Base-by-base conservation (phyloP, 2,888 invertebrate species). In the Netelia inedita region DNA sequence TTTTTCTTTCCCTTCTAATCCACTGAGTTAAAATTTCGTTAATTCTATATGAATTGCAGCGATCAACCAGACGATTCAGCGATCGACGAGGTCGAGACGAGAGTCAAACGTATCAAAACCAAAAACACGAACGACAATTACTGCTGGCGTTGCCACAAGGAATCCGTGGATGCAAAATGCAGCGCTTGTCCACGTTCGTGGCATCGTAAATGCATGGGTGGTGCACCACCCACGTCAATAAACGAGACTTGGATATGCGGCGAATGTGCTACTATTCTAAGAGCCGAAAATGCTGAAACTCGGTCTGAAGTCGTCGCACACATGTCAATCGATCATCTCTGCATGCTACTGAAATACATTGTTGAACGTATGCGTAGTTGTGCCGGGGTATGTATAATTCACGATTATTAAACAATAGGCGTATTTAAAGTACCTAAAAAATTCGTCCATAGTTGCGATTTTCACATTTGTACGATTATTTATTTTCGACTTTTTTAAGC, bases 141-240 rank as follows among this genome's bases (percentile, higher is more conserved):
- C 93, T 99, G 99, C 93, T 99, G 98, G 98, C 95, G 97, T 85
- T 99, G 99, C 91, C 98, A 98, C 91, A 96, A 96, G 91, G 96
- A 96, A 65, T 95, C 95, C 1, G 94, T 95, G 0, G 95, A 95
- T 41, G 94, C 94, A 21, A 94, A 95, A 8, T 98, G 98, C 93
- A 96, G 97, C 43, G 96, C 97, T 21, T 99, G 99, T 93, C 97
- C 97, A 1, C 95, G 98, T 35, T 96, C 97, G 0, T 98, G 96
- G 94, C 99, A 99, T 94, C 94, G 95, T 14, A 96, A 96, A 91
- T 99, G 99, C 94, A 95, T 97, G 82, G 93, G 94, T 0, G 93
- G 94, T 10, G 95, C 94, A 82, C 93, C 94, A 46, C 94, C 94
- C 1, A 91, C 95, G 8, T 92, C 94, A 1, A 93, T 94, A 68